These are phyloP conservation scores for Arge pagana DNA, from an alignment of 2,888 invertebrate genomes.

Conservation along the genomic window DNA sequence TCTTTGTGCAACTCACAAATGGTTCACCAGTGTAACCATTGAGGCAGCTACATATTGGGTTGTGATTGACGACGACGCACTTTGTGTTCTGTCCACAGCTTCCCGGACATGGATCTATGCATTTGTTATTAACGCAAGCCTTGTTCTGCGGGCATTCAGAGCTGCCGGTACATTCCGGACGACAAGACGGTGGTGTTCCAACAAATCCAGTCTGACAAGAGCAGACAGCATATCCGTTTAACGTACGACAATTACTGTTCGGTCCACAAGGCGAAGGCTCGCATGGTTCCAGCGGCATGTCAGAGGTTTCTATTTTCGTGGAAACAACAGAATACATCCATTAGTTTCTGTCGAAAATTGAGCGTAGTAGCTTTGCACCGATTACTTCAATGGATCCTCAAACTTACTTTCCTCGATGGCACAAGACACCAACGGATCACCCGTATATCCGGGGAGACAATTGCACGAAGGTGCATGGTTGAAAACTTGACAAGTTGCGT, in stretches of 20 bases:
- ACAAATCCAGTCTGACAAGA: conserved; percentile 76
- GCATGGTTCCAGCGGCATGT: conserved; percentile 70
- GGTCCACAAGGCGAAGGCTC: conserved; percentile 84
- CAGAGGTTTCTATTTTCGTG: no score
- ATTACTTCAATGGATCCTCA: conserved; percentile 30
- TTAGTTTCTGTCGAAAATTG: no score
- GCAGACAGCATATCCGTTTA: conserved; percentile 80
- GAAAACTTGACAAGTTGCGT: conserved; percentile 77
- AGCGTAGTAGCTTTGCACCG: conserved; percentile 38
- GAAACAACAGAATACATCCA: no score
- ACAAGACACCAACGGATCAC: conserved; percentile 73
- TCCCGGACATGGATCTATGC: conserved; percentile 80
- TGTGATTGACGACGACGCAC: conserved; percentile 84
- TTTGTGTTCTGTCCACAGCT: conserved; percentile 81
- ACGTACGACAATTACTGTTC: conserved; percentile 76
- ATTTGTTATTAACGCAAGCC: conserved; percentile 81
- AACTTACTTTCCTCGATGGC: conserved; percentile 18
- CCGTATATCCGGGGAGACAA: conserved; percentile 77
- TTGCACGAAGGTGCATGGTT: conserved; percentile 84
- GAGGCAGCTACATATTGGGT: conserved; percentile 84
- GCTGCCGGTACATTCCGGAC: conserved; percentile 83
- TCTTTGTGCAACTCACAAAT: conserved; percentile 69
- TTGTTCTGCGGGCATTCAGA: conserved; percentile 81
- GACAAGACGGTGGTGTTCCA: conserved; percentile 79
- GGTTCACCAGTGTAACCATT: conserved; percentile 81